Percentiles rank a stretch among this genome's conserved stretches.
Conservation (phyloP, 2,113 vertebrate genomes). For the Sinocyclocheilus anophthalmus region DNA sequence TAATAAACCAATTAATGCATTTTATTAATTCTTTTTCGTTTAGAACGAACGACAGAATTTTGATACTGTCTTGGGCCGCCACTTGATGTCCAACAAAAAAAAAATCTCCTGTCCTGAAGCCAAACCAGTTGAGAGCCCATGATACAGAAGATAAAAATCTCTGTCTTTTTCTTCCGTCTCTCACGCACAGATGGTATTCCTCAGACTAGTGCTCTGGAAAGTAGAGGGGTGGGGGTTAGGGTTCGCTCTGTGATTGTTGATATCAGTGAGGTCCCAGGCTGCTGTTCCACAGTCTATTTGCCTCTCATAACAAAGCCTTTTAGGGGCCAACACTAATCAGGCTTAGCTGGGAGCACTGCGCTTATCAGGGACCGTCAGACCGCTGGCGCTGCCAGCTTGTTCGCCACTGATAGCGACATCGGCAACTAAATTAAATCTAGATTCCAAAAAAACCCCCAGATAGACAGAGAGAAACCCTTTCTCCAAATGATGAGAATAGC, state of each 20-base stretch:
- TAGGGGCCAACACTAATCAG: conserved; percentile 66
- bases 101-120: background rate
- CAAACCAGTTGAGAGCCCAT: background rate
- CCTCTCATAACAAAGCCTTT: conserved; percentile 68
- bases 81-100: background rate
- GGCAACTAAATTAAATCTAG: conserved; percentile 70
- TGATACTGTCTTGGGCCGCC: background rate
- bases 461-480: conserved; percentile 37
- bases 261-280: conserved; percentile 67
- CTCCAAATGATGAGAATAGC: conserved; percentile 60
- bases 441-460: conserved; percentile 54
- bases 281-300: conserved; percentile 64
- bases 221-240: conserved; percentile 43
- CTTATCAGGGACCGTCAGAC: conserved; percentile 66
- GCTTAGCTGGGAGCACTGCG: conserved; percentile 62
- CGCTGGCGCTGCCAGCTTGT: conserved; percentile 60
- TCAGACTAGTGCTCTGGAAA: conserved; percentile 42
- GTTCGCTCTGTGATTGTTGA: conserved; percentile 62
- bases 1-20: background rate
- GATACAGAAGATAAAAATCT: conserved; percentile 22
- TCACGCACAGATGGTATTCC: conserved; percentile 21
- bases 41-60: background rate
- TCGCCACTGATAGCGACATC: conserved; percentile 64
- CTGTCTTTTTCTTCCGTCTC: background rate
- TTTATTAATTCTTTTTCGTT: background rate